phyloP scores from a whole-genome alignment of 2,113 vertebrate species.

The Gadus chalcogrammus region DNA sequence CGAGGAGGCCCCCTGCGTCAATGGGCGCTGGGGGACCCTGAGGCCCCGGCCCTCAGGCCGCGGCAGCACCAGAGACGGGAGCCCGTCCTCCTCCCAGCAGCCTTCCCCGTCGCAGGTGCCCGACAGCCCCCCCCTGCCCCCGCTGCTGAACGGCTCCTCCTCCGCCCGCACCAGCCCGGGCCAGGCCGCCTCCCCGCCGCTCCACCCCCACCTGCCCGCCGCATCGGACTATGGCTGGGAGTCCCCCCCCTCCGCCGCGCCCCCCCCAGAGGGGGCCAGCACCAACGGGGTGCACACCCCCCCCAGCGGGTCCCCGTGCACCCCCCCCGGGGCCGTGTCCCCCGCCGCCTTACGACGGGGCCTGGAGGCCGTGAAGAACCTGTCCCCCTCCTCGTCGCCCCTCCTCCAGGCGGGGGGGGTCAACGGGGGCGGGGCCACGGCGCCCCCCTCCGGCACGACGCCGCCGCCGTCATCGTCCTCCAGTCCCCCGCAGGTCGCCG shows the following conservation, averaged over 20 bases:
- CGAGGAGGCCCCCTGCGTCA: slow-evolving; percentile 93
- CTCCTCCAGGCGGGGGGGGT: slow-evolving; percentile 58
- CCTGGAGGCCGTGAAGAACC: slow-evolving; percentile 87
- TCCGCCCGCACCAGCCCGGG: slow-evolving; percentile 84
- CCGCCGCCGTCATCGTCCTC: slow-evolving; percentile 66
- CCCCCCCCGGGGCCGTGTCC: slow-evolving; percentile 85
- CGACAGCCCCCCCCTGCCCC: slow-evolving; percentile 78
- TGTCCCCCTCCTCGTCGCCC: slow-evolving; percentile 68
- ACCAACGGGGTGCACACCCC: slow-evolving; percentile 88
- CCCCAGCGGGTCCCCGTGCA: slow-evolving; percentile 62
- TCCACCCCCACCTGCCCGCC: slow-evolving; percentile 57
- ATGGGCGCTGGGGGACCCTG: slow-evolving; percentile 94
- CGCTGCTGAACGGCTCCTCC: slow-evolving; percentile 84
- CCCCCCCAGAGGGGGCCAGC: slow-evolving; percentile 79
- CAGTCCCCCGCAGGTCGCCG: slow-evolving; percentile 72
- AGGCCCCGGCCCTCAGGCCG: slow-evolving; percentile 78
- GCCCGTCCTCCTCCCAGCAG: slow-evolving; percentile 84
- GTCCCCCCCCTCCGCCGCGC: slow-evolving; percentile 68
- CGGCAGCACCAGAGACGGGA: slow-evolving; percentile 84
- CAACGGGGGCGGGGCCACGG: slow-evolving; percentile 61
- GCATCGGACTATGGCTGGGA: slow-evolving; percentile 85
- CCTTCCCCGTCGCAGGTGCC: slow-evolving; percentile 79
- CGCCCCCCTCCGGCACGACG: slow-evolving; percentile 71
- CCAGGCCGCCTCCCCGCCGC: slow-evolving; percentile 80
- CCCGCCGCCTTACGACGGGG: slow-evolving; percentile 85